A percentile compares a stretch with the other conserved stretches of the same genome.
These are phyloP conservation scores for Dolichotis patagonum DNA, from an alignment of 2,113 vertebrate genomes.

Conservation along the genomic window DNA sequence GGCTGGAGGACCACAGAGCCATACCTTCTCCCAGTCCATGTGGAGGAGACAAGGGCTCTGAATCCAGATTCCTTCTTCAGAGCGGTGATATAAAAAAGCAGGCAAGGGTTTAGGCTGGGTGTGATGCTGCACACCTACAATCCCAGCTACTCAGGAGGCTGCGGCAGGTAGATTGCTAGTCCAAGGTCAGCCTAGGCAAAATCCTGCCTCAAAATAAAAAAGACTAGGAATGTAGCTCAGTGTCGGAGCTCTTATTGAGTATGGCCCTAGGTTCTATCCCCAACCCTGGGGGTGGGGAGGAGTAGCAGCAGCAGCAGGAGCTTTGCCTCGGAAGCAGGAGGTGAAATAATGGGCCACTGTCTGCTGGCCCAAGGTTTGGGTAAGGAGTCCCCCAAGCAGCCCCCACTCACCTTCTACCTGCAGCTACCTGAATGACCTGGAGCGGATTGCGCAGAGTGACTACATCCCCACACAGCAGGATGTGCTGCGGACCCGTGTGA, in stretches of 20 bases:
- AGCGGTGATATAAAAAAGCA: neutral
- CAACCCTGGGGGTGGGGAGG: neutral
- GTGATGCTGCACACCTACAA: neutral
- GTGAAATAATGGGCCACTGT: neutral
- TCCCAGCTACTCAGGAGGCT: neutral
- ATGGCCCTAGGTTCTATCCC: neutral
- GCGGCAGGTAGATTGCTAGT: neutral
- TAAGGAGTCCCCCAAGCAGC: slow-evolving; percentile 76
- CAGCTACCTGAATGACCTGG: slow-evolving; percentile 82
- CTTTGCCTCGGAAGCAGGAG: neutral
- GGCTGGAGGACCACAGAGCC: slow-evolving; percentile 75
- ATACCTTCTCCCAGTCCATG: slow-evolving; percentile 62
- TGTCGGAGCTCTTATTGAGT: neutral
- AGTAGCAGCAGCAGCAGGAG: neutral
- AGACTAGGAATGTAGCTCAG: neutral
- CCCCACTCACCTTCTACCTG: slow-evolving; percentile 86
- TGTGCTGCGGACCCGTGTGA: slow-evolving; percentile 96
- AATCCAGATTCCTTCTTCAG: neutral
- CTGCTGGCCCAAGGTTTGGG: neutral
- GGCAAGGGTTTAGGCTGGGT: neutral
- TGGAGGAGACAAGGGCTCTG: neutral
- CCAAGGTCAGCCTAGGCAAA: neutral
- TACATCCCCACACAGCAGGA: slow-evolving; percentile 99
- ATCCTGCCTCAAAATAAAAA: neutral
- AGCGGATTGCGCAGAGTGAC: slow-evolving; percentile 88